Conservation (phyloP, 1,140 invertebrate species). For the Calephelis nemesis region DNA sequence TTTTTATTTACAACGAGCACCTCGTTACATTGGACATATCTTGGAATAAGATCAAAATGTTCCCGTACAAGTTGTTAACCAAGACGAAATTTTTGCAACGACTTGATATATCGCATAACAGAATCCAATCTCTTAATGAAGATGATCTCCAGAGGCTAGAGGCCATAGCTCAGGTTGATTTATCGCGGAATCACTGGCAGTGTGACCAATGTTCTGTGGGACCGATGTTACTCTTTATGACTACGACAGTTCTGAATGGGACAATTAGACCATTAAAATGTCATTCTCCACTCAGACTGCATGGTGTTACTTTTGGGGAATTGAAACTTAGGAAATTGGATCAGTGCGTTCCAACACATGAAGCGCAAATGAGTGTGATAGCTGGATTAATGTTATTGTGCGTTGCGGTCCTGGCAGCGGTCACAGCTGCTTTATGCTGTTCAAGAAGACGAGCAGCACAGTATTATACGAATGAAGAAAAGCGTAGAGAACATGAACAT, state of each 20-base stretch:
- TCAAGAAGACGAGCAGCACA: conserved; percentile 83
- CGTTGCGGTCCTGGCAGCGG: conserved; percentile 74
- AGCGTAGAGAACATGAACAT: conserved; percentile 78
- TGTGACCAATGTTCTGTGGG: conserved; percentile 84
- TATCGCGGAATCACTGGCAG: conserved; percentile 84
- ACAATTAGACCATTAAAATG: conserved; percentile 77
- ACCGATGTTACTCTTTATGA: conserved; percentile 77
- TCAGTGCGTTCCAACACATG: conserved; percentile 75
- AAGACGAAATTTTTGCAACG: conserved; percentile 79
- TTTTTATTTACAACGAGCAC: conserved; percentile 73
- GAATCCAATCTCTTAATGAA: conserved; percentile 80
- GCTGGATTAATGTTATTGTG: conserved; percentile 79
- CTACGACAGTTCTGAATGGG: conserved; percentile 76
- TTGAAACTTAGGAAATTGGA: conserved; percentile 74
- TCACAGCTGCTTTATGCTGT: conserved; percentile 79
- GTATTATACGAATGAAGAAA: conserved; percentile 87
- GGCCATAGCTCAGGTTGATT: conserved; percentile 72
- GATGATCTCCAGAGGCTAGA: conserved; percentile 79
- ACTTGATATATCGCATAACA: conserved; percentile 83
- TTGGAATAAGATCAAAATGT: conserved; percentile 79
- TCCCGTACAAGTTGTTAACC: conserved; percentile 79
- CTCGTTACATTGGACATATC: conserved; percentile 75
- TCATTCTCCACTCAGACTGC: conserved; percentile 72
- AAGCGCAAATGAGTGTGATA: conserved; percentile 80
- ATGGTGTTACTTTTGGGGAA: conserved; percentile 74